Evolutionary conservation across 2,113 vertebrate genomes (phyloP).

Genomic region (Oryzias celebensis): DNA sequence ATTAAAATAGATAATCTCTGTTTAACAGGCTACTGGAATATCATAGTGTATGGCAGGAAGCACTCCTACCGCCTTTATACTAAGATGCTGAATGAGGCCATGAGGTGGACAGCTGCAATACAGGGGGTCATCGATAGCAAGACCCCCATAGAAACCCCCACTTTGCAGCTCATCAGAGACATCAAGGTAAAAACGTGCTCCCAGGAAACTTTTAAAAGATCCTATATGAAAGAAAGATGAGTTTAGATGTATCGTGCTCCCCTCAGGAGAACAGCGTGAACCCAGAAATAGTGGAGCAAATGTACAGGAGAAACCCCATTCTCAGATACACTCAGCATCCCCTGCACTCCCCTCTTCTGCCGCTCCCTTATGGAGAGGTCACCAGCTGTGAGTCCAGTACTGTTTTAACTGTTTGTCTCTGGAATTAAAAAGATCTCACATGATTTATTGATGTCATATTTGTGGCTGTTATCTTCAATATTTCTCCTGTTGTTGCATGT

Average conservation of each 20-base stretch:
- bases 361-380: slow-evolving; percentile 87
- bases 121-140: slow-evolving; percentile 92
- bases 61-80: slow-evolving; percentile 89
- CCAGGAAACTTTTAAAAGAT: neutral
- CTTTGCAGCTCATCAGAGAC: slow-evolving; percentile 90
- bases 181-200: slow-evolving; percentile 80
- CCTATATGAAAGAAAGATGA: neutral
- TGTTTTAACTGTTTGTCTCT: no score
- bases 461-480: neutral
- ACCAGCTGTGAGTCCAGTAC: slow-evolving; percentile 77
- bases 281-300: slow-evolving; percentile 88
- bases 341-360: slow-evolving; percentile 87
- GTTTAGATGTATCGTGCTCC: neutral
- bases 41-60: slow-evolving; percentile 87
- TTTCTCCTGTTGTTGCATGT: neutral
- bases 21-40: slow-evolving; percentile 88
- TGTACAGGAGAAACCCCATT: slow-evolving; percentile 89
- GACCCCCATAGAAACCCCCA: slow-evolving; percentile 90
- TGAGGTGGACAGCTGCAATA: slow-evolving; percentile 88
- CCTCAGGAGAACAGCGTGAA: slow-evolving; percentile 87
- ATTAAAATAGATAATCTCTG: neutral
- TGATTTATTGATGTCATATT: no score
- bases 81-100: slow-evolving; percentile 88
- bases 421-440: no score
- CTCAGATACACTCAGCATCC: slow-evolving; percentile 91